phyloP scores from a whole-genome alignment of 2,888 invertebrate genomes.

The Lasioglossum calceatum region DNA sequence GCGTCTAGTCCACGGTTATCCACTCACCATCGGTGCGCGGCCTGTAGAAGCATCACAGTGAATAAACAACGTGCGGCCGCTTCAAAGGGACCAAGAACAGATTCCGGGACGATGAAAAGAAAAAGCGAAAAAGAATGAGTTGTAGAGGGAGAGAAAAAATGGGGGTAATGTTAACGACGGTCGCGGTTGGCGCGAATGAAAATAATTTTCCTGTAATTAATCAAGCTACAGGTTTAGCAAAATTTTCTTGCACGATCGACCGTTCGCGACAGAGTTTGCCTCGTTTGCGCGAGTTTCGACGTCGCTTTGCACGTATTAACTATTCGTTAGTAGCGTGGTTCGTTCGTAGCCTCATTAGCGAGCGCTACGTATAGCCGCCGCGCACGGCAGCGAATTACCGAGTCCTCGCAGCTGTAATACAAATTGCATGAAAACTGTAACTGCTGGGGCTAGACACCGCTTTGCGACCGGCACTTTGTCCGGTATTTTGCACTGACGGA shows the following conservation, averaged over 20 bases:
- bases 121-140: not conserved
- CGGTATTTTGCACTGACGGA: conserved; percentile 12
- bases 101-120: not conserved
- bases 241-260: conserved; percentile 67
- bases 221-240: conserved; percentile 19
- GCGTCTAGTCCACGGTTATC: not conserved
- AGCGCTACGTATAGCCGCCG: conserved; percentile 69
- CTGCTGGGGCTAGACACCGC: conserved; percentile 43
- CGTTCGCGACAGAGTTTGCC: conserved; percentile 58
- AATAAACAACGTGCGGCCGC: not conserved
- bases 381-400: conserved; percentile 76
- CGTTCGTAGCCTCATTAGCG: conserved; percentile 80
- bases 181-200: not conserved
- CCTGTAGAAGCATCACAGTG: not conserved
- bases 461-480: conserved; percentile 55
- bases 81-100: conserved; percentile 5
- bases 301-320: conserved; percentile 76
- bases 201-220: conserved; percentile 51
- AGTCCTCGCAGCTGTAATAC: conserved; percentile 75
- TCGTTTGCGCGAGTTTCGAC: conserved; percentile 64
- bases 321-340: conserved; percentile 79
- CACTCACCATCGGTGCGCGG: not conserved
- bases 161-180: not conserved
- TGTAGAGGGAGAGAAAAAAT: not conserved
- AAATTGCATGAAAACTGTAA: conserved; percentile 78